Base-by-base conservation (phyloP, 2,113 vertebrate genomes). In the Pimephales promelas region DNA sequence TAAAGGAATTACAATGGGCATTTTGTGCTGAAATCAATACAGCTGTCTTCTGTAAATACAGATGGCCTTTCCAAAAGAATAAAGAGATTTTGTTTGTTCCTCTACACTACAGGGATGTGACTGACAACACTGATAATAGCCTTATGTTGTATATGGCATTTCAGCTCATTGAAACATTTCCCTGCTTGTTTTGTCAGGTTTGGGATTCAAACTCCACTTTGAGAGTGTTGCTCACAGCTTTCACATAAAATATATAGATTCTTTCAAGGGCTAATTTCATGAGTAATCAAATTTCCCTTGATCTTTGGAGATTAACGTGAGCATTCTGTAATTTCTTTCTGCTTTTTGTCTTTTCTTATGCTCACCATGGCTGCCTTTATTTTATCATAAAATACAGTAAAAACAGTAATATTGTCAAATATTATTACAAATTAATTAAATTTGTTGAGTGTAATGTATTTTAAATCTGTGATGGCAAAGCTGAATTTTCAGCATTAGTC, bases 1-100 rank as follows among this genome's bases (percentile, higher is more conserved):
- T 81, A 81, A 61, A 79, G 82, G 84, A 90, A 91, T 88, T 59
- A 36, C 79, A 5, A 45, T 3, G 0, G 87, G 82, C 75, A 1
- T 84, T 88, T 86, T 90, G 85, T 90, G 82, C 87, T 70, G 22
- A 4, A 87, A 92, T 93, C 92, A 92, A 88, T 92, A 79, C 59
- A 88, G 72, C 34, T 73, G 34, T 79, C 78, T 89, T 86, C 88
- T 83, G 87, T 82, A 86, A 74, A 80, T 36, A 26, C 84, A 81
- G 56, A 84, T 22, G 62, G 85, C 81, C 79, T 89, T 81, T 87
- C 47, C 57, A 54, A 88, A 43, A 84, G 85, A 87, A 87, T 89
- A 86, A 88, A 74, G 79, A 79, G 40, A 56, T 88, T 86, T 87
- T 34, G 85, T 81, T 83, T 87, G 86, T 62, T 86, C 88, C 82